These are phyloP conservation scores for Pantherophis vulpinus DNA, from an alignment of 2,797 vertebrate species.

Conservation along the genomic window DNA sequence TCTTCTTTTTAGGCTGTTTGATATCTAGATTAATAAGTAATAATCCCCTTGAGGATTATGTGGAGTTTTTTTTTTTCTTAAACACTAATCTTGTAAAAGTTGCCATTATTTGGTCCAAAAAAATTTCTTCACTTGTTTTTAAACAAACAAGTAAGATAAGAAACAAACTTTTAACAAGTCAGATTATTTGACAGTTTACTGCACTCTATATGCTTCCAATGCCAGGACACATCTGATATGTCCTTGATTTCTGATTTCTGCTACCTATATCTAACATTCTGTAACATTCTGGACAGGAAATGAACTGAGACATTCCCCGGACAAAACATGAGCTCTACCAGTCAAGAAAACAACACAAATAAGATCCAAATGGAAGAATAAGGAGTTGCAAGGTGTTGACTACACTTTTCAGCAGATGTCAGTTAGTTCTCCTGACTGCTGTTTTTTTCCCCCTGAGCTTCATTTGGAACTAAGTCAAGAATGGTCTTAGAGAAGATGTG, in stretches of 20 bases:
- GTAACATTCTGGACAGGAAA: not conserved
- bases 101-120: not conserved
- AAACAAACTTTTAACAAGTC: not conserved
- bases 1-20: not conserved
- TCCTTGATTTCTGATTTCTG: not conserved
- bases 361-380: not conserved
- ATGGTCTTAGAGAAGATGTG: not conserved
- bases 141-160: not conserved
- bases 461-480: not conserved
- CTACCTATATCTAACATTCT: not conserved
- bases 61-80: not conserved
- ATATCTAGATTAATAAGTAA: slow-evolving; percentile 14
- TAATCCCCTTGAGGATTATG: not conserved
- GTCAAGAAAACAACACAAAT: not conserved
- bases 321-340: not conserved
- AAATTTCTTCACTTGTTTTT: not conserved
- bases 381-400: not conserved
- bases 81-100: not conserved
- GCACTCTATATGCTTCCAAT: not conserved
- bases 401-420: not conserved
- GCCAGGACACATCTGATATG: not conserved
- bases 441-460: not conserved
- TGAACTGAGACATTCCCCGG: not conserved
- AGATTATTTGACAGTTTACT: not conserved
- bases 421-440: not conserved